A percentile compares a stretch with the other conserved stretches of the same genome.
Evolutionary conservation across 2,888 invertebrate species (phyloP).

Genomic region (Eremobia ochroleuca): DNA sequence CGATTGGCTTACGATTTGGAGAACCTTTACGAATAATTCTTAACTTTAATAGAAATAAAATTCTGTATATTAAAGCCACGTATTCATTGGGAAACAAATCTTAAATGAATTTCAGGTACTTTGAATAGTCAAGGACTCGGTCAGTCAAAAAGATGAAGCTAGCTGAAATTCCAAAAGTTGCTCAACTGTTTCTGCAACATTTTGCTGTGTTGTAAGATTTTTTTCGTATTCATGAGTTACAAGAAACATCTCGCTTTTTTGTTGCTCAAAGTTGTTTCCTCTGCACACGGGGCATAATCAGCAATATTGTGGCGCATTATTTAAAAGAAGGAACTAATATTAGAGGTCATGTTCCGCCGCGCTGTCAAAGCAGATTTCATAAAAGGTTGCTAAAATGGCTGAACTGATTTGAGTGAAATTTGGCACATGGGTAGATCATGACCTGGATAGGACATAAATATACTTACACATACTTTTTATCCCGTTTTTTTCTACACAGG

Average conservation of each 20-base stretch:
- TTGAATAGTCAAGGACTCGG: not conserved
- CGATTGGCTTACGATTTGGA: not conserved
- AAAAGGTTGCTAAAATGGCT: not conserved
- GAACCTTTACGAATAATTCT: not conserved
- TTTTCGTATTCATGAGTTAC: not conserved
- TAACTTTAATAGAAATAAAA: not conserved
- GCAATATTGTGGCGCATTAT: not conserved
- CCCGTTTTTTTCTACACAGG: no score
- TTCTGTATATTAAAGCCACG: not conserved
- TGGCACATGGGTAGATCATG: no score
- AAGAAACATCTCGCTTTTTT: not conserved
- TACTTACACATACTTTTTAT: no score
- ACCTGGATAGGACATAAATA: no score
- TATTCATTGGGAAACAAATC: not conserved
- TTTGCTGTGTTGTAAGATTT: not conserved
- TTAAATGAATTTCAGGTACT: not conserved
- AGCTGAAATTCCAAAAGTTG: not conserved
- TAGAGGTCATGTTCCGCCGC: not conserved
- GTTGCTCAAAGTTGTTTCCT: not conserved
- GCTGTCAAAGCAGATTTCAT: constrained; percentile 1
- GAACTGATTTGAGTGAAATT: no score
- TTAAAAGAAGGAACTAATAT: not conserved
- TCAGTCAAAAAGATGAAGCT: not conserved
- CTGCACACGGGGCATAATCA: not conserved
- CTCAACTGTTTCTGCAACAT: not conserved